Evolutionary conservation across 2,888 invertebrate species (phyloP).

Genomic region (Rapana venosa): DNA sequence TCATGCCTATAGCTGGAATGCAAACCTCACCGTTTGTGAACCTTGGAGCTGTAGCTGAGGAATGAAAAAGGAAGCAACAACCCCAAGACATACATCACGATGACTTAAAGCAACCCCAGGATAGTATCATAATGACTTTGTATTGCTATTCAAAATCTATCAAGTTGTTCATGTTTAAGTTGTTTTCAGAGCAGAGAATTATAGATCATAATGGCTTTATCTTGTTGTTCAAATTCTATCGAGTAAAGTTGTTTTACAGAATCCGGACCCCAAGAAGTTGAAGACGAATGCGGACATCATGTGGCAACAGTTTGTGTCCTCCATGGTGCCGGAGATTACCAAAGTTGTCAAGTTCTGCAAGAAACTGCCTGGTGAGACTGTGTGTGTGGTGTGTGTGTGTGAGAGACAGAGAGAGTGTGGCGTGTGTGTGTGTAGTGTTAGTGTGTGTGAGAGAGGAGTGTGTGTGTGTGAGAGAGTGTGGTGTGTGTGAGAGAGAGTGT

Average conservation of each 20-base stretch:
- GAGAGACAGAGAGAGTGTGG: neutral
- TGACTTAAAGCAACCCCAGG: too few species aligned
- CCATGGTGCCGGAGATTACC: slow-evolving; percentile 77
- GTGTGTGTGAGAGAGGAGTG: neutral
- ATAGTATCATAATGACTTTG: too few species aligned
- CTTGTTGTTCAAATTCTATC: neutral
- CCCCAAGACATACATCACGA: too few species aligned
- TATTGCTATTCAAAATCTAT: neutral
- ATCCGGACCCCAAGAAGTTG: slow-evolving; percentile 66
- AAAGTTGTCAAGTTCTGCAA: slow-evolving; percentile 77
- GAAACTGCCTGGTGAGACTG: slow-evolving; percentile 70
- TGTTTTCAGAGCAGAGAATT: too few species aligned
- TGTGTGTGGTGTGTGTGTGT: slow-evolving; percentile 26
- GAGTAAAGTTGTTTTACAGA: slow-evolving; percentile 36
- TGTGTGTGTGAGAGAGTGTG: slow-evolving; percentile 11
- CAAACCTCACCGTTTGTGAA: too few species aligned
- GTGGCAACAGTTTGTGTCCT: slow-evolving; percentile 72
- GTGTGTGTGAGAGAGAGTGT: neutral
- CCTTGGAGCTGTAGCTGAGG: too few species aligned
- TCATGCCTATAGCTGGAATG: too few species aligned
- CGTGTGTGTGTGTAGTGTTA: neutral
- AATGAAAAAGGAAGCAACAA: too few species aligned
- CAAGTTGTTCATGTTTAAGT: too few species aligned
- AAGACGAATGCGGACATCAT: slow-evolving; percentile 58
- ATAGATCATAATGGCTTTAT: too few species aligned